These are phyloP conservation scores for Mythimna vitellina DNA, from an alignment of 2,888 invertebrate species.

Conservation along the genomic window DNA sequence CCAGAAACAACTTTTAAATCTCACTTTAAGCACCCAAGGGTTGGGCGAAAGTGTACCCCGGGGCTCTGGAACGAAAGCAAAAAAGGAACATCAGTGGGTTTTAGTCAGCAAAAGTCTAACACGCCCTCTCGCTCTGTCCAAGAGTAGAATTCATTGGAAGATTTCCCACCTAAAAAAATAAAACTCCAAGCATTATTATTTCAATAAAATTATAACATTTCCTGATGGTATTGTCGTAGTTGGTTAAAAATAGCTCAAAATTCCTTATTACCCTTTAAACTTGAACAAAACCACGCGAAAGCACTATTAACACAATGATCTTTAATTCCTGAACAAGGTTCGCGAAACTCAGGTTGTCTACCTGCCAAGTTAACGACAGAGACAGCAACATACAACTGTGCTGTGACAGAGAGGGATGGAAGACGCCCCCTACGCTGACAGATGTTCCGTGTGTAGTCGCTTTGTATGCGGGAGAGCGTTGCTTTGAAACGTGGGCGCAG, in stretches of 20 bases:
- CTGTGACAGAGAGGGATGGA: slow-evolving; percentile 62
- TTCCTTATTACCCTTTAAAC: not conserved
- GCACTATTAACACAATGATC: slow-evolving; percentile 57
- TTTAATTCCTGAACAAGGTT: slow-evolving; percentile 49
- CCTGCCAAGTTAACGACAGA: slow-evolving; percentile 68
- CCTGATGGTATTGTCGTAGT: too few relatives aligned
- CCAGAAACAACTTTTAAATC: not conserved
- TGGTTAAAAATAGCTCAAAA: not conserved
- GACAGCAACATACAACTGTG: slow-evolving; percentile 49
- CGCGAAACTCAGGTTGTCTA: slow-evolving; percentile 75
- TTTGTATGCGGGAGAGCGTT: slow-evolving; percentile 84
- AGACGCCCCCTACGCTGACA: slow-evolving; percentile 75
- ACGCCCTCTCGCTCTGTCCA: too few relatives aligned
- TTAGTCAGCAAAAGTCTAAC: too few relatives aligned
- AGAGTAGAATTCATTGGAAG: too few relatives aligned
- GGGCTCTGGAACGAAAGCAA: too few relatives aligned
- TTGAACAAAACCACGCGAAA: not conserved
- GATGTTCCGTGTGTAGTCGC: slow-evolving; percentile 83
- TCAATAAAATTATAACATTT: not conserved
- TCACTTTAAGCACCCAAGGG: not conserved
- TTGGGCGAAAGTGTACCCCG: too few relatives aligned
- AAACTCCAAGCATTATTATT: not conserved
- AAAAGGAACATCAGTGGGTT: too few relatives aligned
- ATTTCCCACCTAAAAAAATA: too few relatives aligned
- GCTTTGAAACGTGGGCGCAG: slow-evolving; percentile 63